Base-by-base conservation (phyloP, 1,140 invertebrate genomes). In the Micrasema longulum region DNA sequence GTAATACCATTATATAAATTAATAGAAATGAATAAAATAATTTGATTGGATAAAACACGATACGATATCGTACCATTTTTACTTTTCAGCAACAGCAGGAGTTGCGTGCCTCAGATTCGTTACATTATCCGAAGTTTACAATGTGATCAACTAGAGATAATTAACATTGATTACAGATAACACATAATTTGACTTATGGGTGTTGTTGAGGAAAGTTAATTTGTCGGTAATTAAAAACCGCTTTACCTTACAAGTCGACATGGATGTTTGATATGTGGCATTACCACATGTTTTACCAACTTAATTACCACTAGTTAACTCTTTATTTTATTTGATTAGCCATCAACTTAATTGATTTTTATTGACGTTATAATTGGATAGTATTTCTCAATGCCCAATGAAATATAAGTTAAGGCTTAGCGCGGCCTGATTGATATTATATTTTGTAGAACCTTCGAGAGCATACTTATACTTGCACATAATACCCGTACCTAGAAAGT, bases 121-220 rank as follows among this genome's bases (percentile, higher is more conserved):
- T 47, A 47, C 43, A 47, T 47, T 47, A 47, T 47, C 43, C 7
- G 43, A 47, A 47, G n/a, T 16, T 47, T n/a, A 47, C 43, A 47
- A 47, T 16, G 43, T 16, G 16, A 4, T 47, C 16, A 47, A 47
- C 43, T 1, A n/a, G 43, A 47, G 43, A 47, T 47, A 47, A n/a
- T 47, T 16, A 47, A 16, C 16, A 1, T 16, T 16, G 43, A 47
- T 47, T 16, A n/a, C 43, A 16, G 43, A 47, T 47, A 47, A 16
- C 26, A 31, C 26, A 31, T 31, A 31, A 7, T 31, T 31, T 31
- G 26, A 31, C 26, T 31, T 31, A 47, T 6, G 43, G n/a, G n/a
- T 31, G 5, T 47, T 47, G 5, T 16, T 16, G 16, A 47, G 16
- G 14, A 47, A 47, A 47, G 43, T n/a, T 47, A 47, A 47, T 47